Evolutionary conservation across 2,797 vertebrate genomes (phyloP).

Genomic region (Bradypodion ventrale): DNA sequence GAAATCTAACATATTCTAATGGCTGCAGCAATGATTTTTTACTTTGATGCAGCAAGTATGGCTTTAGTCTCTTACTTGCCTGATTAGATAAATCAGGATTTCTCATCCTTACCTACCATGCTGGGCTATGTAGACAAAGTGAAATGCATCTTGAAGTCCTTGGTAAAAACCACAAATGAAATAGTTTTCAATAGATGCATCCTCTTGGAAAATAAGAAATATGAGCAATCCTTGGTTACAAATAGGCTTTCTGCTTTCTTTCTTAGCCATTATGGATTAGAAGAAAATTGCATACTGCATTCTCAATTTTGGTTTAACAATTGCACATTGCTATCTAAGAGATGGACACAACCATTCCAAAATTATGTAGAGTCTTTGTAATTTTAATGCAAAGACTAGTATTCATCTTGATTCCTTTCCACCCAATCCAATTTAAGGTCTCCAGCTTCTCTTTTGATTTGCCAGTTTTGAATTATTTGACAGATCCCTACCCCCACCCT

Average conservation of each 20-base stretch:
- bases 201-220: not conserved
- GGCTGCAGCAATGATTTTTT: not conserved
- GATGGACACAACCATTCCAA: not conserved
- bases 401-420: not conserved
- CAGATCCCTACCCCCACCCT: no score
- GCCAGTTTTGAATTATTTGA: not conserved
- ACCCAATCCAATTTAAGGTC: not conserved
- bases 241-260: not conserved
- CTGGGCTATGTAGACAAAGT: not conserved
- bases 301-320: not conserved
- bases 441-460: not conserved
- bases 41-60: not conserved
- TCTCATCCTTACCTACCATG: not conserved
- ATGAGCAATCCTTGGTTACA: not conserved
- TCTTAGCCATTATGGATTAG: not conserved
- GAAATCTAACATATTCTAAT: not conserved
- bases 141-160: not conserved
- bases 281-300: not conserved
- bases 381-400: not conserved
- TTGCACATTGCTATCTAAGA: not conserved
- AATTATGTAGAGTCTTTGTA: not conserved
- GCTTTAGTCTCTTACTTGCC: not conserved
- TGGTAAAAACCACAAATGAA: not conserved
- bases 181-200: not conserved
- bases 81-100: not conserved